These are phyloP conservation scores for Oryzias woworae DNA, from an alignment of 2,113 vertebrate genomes.

Conservation along the genomic window DNA sequence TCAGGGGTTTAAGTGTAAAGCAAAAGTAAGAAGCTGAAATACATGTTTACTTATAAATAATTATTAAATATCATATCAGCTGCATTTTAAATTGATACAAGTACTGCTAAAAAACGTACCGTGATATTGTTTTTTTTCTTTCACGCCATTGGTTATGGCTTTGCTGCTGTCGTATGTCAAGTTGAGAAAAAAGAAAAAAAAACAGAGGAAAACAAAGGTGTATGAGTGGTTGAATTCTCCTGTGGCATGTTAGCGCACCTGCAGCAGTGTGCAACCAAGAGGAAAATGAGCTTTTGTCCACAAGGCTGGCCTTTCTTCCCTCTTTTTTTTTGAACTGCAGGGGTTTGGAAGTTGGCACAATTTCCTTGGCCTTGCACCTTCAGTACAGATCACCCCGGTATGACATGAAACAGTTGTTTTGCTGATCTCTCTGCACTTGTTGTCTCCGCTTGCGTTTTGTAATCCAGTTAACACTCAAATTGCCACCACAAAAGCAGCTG, in stretches of 20 bases:
- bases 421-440: slow-evolving; percentile 20
- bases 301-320: slow-evolving; percentile 60
- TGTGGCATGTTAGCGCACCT: slow-evolving; percentile 69
- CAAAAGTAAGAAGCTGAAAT: no score
- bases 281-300: slow-evolving; percentile 77
- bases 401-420: slow-evolving; percentile 32
- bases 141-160: slow-evolving; percentile 14
- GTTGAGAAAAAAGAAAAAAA: slow-evolving; percentile 71
- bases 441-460: slow-evolving; percentile 13
- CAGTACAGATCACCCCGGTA: slow-evolving; percentile 48
- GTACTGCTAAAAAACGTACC: no score
- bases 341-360: slow-evolving; percentile 59
- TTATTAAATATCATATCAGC: no score
- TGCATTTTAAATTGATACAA: no score
- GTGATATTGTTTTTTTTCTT: no score
- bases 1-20: no score
- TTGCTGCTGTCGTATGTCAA: slow-evolving; percentile 59
- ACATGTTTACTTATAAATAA: no score
- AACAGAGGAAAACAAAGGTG: slow-evolving; percentile 70
- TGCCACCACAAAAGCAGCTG: slow-evolving; percentile 9
- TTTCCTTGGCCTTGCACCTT: slow-evolving; percentile 44
- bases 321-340: slow-evolving; percentile 54
- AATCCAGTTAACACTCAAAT: slow-evolving; percentile 25
- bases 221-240: slow-evolving; percentile 72
- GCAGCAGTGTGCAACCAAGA: slow-evolving; percentile 75